Percentiles rank a stretch among this genome's conserved stretches.
phyloP scores from a whole-genome alignment of 2,797 vertebrate species.

The Rhinatrema bivittatum region DNA sequence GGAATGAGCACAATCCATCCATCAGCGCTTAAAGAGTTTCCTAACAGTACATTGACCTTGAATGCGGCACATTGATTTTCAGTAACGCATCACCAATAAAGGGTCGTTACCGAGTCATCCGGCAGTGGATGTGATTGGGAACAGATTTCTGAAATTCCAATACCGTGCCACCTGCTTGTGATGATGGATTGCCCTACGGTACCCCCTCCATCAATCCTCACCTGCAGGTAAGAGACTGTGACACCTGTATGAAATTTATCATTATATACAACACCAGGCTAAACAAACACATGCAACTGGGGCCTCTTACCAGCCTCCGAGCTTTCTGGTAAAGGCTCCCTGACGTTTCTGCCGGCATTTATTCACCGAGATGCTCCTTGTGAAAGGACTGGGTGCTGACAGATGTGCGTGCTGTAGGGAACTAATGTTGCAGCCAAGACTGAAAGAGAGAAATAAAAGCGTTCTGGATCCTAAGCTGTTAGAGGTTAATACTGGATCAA shows the following conservation, averaged over 20 bases:
- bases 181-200: slow-evolving; percentile 89
- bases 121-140: slow-evolving; percentile 93
- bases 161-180: slow-evolving; percentile 86
- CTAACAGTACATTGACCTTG: slow-evolving; percentile 99
- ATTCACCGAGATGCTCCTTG: slow-evolving; percentile 44
- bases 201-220: slow-evolving; percentile 96
- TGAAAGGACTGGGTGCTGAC: not conserved
- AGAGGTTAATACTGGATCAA: slow-evolving; percentile 55
- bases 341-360: slow-evolving; percentile 64
- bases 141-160: slow-evolving; percentile 98
- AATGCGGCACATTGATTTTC: slow-evolving; percentile 96
- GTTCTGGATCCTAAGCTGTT: slow-evolving; percentile 35
- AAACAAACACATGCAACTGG: slow-evolving; percentile 46
- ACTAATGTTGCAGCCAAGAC: slow-evolving; percentile 39
- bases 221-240: slow-evolving; percentile 76
- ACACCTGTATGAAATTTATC: slow-evolving; percentile 96
- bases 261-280: slow-evolving; percentile 65
- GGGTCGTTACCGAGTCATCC: slow-evolving; percentile 78
- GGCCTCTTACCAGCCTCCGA: slow-evolving; percentile 38
- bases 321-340: slow-evolving; percentile 36
- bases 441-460: slow-evolving; percentile 41
- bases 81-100: slow-evolving; percentile 89
- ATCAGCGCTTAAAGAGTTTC: slow-evolving; percentile 95
- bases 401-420: slow-evolving; percentile 48
- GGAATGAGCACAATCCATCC: slow-evolving; percentile 80